Conservation (phyloP, 2,113 vertebrate genomes). For the Myotis yumanensis region DNA sequence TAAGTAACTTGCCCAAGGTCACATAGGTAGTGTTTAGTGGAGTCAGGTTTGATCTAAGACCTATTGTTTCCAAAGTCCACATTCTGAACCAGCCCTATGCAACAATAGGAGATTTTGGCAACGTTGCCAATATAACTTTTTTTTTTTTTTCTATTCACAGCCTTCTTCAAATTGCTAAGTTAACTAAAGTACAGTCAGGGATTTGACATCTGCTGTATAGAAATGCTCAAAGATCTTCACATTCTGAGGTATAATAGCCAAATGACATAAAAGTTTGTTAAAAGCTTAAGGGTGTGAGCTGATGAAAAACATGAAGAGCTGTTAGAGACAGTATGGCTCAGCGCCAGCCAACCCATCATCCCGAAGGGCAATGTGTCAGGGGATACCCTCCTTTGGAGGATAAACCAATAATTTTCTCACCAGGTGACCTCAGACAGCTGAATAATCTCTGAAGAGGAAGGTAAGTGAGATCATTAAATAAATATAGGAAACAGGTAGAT, state of each 20-base stretch:
- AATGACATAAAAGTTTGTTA: neutral
- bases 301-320: neutral
- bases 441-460: neutral
- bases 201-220: neutral
- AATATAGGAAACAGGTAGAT: neutral
- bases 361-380: neutral
- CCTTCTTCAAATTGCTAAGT: neutral
- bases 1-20: neutral
- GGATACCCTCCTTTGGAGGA: neutral
- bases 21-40: neutral
- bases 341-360: neutral
- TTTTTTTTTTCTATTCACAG: neutral
- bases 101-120: neutral
- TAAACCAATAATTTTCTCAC: neutral
- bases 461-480: neutral
- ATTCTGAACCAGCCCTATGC: neutral
- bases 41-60: constrained; percentile 14
- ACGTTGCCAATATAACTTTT: neutral
- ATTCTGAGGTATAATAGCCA: neutral
- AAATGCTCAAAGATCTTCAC: neutral
- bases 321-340: neutral
- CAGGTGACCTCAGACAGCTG: neutral
- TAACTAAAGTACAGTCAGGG: neutral
- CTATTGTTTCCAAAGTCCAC: neutral
- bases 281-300: neutral